Evolutionary conservation across 2,888 invertebrate genomes (phyloP).

Genomic region (Protodeltote pygarga): DNA sequence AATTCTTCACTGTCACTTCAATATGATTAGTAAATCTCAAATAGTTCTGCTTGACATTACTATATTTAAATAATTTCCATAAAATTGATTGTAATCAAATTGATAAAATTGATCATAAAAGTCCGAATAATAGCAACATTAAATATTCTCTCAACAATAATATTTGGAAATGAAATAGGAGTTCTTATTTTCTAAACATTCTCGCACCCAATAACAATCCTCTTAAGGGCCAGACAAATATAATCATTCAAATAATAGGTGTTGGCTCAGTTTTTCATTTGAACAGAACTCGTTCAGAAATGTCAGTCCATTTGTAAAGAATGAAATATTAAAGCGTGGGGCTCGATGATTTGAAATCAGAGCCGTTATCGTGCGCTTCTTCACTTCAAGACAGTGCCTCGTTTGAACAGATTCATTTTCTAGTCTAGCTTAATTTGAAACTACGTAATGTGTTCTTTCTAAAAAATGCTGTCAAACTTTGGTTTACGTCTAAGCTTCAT

Average conservation of each 20-base stretch:
- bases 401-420: slow-evolving; percentile 36
- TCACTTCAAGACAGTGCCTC: slow-evolving; percentile 57
- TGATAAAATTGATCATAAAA: too few species aligned
- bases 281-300: slow-evolving; percentile 65
- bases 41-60: too few species aligned
- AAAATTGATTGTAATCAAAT: too few species aligned
- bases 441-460: not conserved
- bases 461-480: not conserved
- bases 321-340: slow-evolving; percentile 74
- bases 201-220: slow-evolving; percentile 27
- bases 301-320: slow-evolving; percentile 74
- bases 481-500: slow-evolving; percentile 11
- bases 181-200: slow-evolving; percentile 13
- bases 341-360: slow-evolving; percentile 73
- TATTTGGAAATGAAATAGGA: slow-evolving; percentile 24
- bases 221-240: slow-evolving; percentile 43
- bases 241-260: slow-evolving; percentile 61
- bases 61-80: too few species aligned
- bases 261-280: slow-evolving; percentile 66
- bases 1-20: too few species aligned
- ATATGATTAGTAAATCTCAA: too few species aligned
- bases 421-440: not conserved
- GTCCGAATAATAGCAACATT: too few species aligned
- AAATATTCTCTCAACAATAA: too few species aligned
- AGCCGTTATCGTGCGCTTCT: slow-evolving; percentile 61